A percentile compares a stretch with the other conserved stretches of the same genome.
Evolutionary conservation across 1,140 invertebrate species (phyloP).

Genomic region (Drosophila albomicans): DNA sequence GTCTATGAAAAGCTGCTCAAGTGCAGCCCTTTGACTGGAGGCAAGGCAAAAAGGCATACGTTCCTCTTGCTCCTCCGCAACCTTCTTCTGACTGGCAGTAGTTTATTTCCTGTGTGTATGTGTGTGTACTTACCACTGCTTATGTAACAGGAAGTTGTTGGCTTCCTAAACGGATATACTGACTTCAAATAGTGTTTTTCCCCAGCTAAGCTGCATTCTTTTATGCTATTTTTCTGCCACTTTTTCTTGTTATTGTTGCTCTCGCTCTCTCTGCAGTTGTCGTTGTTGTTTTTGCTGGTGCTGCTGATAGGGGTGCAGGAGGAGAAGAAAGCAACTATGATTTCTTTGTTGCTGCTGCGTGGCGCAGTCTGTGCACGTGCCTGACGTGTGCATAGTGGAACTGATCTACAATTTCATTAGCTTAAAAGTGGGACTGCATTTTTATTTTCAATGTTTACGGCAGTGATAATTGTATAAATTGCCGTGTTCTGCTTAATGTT

Average conservation of each 20-base stretch:
- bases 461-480: no score
- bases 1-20: slow-evolving; percentile 71
- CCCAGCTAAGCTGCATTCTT: slow-evolving; percentile 56
- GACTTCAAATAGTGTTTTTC: slow-evolving; percentile 73
- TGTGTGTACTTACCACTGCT: slow-evolving; percentile 62
- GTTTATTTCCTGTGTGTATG: slow-evolving; percentile 52
- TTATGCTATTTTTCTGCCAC: slow-evolving; percentile 53
- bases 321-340: slow-evolving; percentile 14
- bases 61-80: slow-evolving; percentile 15
- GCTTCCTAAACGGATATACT: slow-evolving; percentile 82
- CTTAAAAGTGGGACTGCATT: background rate
- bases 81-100: slow-evolving; percentile 20
- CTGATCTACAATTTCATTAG: background rate
- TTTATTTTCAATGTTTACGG: background rate
- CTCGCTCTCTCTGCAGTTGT: background rate
- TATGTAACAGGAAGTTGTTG: slow-evolving; percentile 74
- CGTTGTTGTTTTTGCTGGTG: slow-evolving; percentile 47
- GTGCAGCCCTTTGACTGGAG: slow-evolving; percentile 52
- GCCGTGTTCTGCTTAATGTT: no score
- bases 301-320: slow-evolving; percentile 14
- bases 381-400: slow-evolving; percentile 50
- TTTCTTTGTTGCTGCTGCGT: slow-evolving; percentile 18
- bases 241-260: slow-evolving; percentile 48
- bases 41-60: slow-evolving; percentile 41
- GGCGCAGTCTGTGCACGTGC: slow-evolving; percentile 49